These are phyloP conservation scores for Phalanger gymnotis DNA, from an alignment of 2,797 vertebrate genomes.

Conservation along the genomic window DNA sequence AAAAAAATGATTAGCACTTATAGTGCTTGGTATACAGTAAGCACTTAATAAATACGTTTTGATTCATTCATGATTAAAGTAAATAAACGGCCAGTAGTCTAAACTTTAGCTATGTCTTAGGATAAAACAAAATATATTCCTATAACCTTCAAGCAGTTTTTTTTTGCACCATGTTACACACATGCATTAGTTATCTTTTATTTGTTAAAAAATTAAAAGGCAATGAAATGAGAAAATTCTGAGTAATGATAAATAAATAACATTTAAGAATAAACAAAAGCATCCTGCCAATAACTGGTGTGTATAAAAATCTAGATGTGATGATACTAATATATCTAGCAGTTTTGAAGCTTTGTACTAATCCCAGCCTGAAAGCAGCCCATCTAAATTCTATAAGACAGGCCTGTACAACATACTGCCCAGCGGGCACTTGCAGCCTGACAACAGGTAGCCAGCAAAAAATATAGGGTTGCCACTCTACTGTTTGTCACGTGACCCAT, in stretches of 20 bases:
- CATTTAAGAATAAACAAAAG: constrained; percentile 53
- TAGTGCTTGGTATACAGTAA: background rate
- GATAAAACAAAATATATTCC: background rate
- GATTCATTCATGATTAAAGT: background rate
- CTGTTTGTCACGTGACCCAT: no score
- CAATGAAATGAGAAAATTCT: constrained; percentile 46
- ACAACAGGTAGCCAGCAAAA: no score
- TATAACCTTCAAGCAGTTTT: background rate
- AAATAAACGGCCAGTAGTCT: background rate
- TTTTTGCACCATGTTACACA: background rate
- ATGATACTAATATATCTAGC: constrained; percentile 56
- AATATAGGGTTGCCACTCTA: no score
- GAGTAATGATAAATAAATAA: constrained; percentile 38
- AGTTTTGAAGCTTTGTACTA: constrained; percentile 67
- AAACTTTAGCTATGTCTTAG: background rate
- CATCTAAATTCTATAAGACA: constrained; percentile 9
- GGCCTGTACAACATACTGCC: no score
- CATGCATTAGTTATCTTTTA: background rate
- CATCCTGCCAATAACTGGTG: constrained; percentile 53
- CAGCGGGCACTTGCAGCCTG: no score
- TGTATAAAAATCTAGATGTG: constrained; percentile 62
- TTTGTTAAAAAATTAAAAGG: constrained; percentile 44
- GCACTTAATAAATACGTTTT: background rate
- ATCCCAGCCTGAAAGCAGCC: constrained; percentile 57
- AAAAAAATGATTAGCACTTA: background rate